Evolutionary conservation across 2,113 vertebrate genomes (phyloP), one percentile per base, ranked within the genome.

Genomic region (Rattus norvegicus): DNA sequence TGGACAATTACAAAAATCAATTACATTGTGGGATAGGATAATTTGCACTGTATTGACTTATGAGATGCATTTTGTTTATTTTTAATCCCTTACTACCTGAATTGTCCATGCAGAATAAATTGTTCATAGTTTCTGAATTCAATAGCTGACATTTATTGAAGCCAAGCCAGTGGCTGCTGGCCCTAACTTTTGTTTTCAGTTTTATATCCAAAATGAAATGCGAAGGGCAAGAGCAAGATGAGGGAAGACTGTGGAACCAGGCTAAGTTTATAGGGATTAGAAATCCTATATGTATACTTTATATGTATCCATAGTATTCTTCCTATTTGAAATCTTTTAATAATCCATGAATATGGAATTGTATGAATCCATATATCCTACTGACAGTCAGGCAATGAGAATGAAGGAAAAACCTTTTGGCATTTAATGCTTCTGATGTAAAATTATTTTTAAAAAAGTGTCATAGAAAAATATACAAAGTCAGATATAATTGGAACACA

Each of bases 401-500:
- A 92, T 65, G 79, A 96, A 88, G 84, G 19, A 86, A 94, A 94
- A 96, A 67, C 67, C 13, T 96, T 96, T 52, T 26, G 19, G 76
- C 87, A 87, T 87, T 98, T 92, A 79, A 92, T 91, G 43, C 56
- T 79, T 88, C 76, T 70, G 84, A 39, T 93, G 77, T 75, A 93
- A 88, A 47, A 70, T 95, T 94, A 91, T 92, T 16, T 20, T n/a
- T 11, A 24, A 63, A 77, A 94, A 95, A 97, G 83, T 92, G 56
- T 93, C 61, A 87, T 12, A 93, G 81, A 49, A 94, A 96, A 93
- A 91, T 92, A 86, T 76, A 67, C 70, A 73, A 90, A 92, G 90
- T 92, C 93, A 94, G 97, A 92, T 70, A 93, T 93, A 97, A 96
- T 91, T 92, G 91, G 86, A 79, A 75, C 49, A 97, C 69, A 54